A percentile compares a stretch with the other conserved stretches of the same genome.
phyloP scores from a whole-genome alignment of 2,113 vertebrate genomes.

The Maccullochella peelii region DNA sequence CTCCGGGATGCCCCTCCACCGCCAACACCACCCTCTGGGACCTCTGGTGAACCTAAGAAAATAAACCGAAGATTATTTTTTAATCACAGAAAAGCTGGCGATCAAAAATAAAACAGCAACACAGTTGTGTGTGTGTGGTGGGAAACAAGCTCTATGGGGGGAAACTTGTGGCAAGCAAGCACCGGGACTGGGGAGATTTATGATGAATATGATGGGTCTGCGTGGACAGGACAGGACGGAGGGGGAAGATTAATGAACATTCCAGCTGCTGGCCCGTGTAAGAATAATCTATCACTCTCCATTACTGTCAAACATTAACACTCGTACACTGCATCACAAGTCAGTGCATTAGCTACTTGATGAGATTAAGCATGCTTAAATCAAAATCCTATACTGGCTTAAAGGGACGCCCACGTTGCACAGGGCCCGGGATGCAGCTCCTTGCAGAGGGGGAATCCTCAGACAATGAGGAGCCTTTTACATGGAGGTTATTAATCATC shows the following conservation, averaged over 20 bases:
- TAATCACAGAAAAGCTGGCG: background rate
- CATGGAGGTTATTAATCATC: slow-evolving; percentile 79
- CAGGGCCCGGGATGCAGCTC: slow-evolving; percentile 61
- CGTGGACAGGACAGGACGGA: slow-evolving; percentile 90
- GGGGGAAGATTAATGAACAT: slow-evolving; percentile 95
- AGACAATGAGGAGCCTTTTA: slow-evolving; percentile 70
- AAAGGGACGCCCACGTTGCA: slow-evolving; percentile 59
- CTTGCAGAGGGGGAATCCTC: slow-evolving; percentile 45
- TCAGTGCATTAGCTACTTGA: slow-evolving; percentile 68
- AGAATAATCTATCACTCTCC: slow-evolving; percentile 97
- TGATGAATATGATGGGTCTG: slow-evolving; percentile 86
- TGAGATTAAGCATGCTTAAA: slow-evolving; percentile 75
- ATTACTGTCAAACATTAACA: slow-evolving; percentile 98
- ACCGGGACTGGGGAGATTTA: slow-evolving; percentile 81
- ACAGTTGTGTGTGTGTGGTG: background rate
- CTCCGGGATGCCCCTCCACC: slow-evolving; percentile 89
- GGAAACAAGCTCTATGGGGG: slow-evolving; percentile 29
- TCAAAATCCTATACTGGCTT: slow-evolving; percentile 54
- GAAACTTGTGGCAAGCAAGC: slow-evolving; percentile 77
- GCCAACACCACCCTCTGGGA: slow-evolving; percentile 84
- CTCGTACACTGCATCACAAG: slow-evolving; percentile 91
- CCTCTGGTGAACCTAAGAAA: slow-evolving; percentile 91
- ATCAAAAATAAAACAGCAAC: slow-evolving; percentile 32
- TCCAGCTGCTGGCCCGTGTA: slow-evolving; percentile 95
- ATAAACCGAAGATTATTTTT: slow-evolving; percentile 11